Base-by-base conservation (phyloP, 2,888 invertebrate species). In the Geophilus truncorum region DNA sequence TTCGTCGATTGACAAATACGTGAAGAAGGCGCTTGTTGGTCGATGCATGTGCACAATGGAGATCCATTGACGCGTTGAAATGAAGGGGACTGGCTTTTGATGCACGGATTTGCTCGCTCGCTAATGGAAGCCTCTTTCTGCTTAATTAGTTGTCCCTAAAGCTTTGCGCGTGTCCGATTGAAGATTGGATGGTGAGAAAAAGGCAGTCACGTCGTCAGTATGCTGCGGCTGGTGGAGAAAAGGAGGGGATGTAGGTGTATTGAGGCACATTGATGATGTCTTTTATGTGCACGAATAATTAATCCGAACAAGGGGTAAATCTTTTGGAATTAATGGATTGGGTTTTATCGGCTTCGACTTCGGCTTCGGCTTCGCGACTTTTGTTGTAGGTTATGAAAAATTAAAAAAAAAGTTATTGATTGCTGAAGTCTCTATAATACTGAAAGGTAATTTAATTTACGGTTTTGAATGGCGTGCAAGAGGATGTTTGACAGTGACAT, bases 1-100 rank as follows among this genome's bases (percentile, higher is more conserved):
- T 62, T 62, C 62, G 62, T 62, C 62, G 62, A 62, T 62, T 62
- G 62, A 62, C 62, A 62, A 62, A 62, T 62, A 62, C 62, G 62
- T 62, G 25, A 62, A 62, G 62, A 62, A 62, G 62, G 62, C 62
- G 62, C 62, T 62, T 62, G 62, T 62, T 62, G 62, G 62, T 62
- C 62, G 62, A 62, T 62, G 62, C 62, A 62, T 62, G 62, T 28
- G 62, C 62, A 62, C 62, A 62, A 62, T 62, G 62, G 28, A 62
- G 9, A 28, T 62, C 62, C 25, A 62, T 62, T 62, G 62, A 62
- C 62, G 62, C 62, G 62, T 62, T 62, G 62, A 62, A 62, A 62
- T 62, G 62, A 62, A 62, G 28, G 62, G 62, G 25, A 62, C 23
- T 23, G 62, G 62, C 62, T 62, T 62, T 62, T 62, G 62, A 62